A percentile compares a stretch with the other conserved stretches of the same genome.
Conservation (phyloP, 2,113 vertebrate species). For the Candoia aspera region DNA sequence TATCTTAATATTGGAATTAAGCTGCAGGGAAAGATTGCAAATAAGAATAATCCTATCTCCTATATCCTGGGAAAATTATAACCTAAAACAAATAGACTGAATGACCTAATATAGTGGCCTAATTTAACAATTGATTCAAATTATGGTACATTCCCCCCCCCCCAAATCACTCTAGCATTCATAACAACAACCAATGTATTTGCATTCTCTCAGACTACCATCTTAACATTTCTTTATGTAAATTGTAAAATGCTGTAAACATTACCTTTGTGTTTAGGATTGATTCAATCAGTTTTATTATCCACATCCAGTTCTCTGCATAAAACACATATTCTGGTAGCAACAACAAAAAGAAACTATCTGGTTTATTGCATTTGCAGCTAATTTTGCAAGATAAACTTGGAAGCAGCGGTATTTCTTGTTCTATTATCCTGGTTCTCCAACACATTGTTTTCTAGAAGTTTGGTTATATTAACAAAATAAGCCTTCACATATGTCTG, state of each 20-base stretch:
- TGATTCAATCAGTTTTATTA: background rate
- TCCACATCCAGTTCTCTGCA: background rate
- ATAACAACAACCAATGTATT: background rate
- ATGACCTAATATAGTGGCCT: background rate
- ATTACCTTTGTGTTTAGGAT: background rate
- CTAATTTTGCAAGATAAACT: background rate
- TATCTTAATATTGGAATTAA: background rate
- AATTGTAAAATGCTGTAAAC: background rate
- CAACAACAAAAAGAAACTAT: conserved; percentile 1
- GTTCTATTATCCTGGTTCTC: background rate
- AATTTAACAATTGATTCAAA: background rate
- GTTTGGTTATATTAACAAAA: background rate
- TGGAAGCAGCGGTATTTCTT: background rate
- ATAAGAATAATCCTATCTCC: background rate
- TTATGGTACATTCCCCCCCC: background rate
- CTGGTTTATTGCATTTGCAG: background rate
- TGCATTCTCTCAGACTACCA: background rate
- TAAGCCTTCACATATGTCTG: background rate
- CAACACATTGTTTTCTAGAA: background rate
- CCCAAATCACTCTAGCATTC: background rate
- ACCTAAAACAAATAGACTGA: background rate
- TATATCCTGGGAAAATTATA: background rate
- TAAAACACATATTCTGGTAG: background rate
- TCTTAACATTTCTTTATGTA: background rate
- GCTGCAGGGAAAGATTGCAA: background rate